A percentile compares a stretch with the other conserved stretches of the same genome.
phyloP scores from a whole-genome alignment of 92 coral and sea anemone species.

The Actinostola sp. region DNA sequence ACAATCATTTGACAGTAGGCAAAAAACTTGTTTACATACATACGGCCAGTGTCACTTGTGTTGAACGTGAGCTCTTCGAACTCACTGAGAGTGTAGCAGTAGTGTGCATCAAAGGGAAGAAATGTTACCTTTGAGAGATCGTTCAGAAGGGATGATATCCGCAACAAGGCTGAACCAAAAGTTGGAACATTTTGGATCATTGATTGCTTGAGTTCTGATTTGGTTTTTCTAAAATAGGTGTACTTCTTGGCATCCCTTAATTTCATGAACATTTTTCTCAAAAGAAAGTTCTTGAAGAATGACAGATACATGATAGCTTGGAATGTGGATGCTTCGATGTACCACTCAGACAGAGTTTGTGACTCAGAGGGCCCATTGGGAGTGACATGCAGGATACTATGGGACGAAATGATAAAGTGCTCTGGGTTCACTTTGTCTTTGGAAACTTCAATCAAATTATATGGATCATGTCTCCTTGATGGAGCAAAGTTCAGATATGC shows the following conservation, averaged over 20 bases:
- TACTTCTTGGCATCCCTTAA: conserved; percentile 83
- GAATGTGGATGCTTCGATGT: conserved; percentile 85
- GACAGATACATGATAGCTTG: conserved; percentile 75
- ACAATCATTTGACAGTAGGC: conserved; percentile 86
- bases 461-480: conserved; percentile 84
- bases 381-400: conserved; percentile 84
- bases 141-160: conserved; percentile 79
- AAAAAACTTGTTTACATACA: conserved; percentile 82
- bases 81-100: conserved; percentile 75
- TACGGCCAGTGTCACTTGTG: conserved; percentile 68
- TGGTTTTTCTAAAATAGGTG: conserved; percentile 71
- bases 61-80: conserved; percentile 76
- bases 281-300: conserved; percentile 88
- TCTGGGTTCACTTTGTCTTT: conserved; percentile 88
- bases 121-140: conserved; percentile 89
- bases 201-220: conserved; percentile 68
- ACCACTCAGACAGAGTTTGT: conserved; percentile 88
- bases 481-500: conserved; percentile 88
- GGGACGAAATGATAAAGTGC: conserved; percentile 94
- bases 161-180: conserved; percentile 94
- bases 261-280: conserved; percentile 80
- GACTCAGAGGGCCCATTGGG: conserved; percentile 88
- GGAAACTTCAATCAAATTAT: conserved; percentile 81
- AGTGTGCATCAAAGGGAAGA: conserved; percentile 77
- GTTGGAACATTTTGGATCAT: conserved; percentile 86